Conservation (phyloP, 1,140 invertebrate species). For the Zaprionus davidi region DNA sequence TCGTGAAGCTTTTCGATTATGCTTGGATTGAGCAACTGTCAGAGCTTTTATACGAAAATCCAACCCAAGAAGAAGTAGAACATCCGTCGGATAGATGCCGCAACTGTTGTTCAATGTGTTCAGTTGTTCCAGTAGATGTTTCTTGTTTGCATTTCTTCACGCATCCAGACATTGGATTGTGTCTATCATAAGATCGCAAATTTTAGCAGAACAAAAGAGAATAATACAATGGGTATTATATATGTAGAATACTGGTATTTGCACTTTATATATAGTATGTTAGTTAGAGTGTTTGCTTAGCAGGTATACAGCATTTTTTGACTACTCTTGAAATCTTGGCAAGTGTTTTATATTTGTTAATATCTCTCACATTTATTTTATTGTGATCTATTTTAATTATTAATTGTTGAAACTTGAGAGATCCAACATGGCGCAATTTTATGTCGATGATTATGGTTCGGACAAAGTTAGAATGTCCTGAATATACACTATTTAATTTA, state of each 20-base stretch:
- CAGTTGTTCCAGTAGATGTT: neutral
- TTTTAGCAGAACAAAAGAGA: neutral
- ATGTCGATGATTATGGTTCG: too few species aligned
- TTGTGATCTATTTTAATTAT: neutral
- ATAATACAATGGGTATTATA: neutral
- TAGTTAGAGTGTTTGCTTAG: neutral
- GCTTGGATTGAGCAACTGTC: neutral
- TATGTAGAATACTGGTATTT: neutral
- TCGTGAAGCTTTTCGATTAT: conserved; percentile 1
- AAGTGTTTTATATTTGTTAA: neutral
- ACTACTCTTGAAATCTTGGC: neutral
- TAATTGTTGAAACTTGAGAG: neutral
- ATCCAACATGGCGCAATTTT: too few species aligned
- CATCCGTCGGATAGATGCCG: too few species aligned
- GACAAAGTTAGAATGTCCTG: too few species aligned
- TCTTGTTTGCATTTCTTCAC: neutral
- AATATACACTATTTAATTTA: too few species aligned
- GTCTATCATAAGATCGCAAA: neutral
- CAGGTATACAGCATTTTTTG: neutral
- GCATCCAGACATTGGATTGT: neutral
- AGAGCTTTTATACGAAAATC: neutral
- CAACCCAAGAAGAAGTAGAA: neutral
- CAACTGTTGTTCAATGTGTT: neutral
- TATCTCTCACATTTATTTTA: neutral
- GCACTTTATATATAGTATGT: neutral